Percentiles rank a stretch among this genome's conserved stretches.
phyloP scores from a whole-genome alignment of 2,113 vertebrate genomes.

The Pycnonotus jocosus region DNA sequence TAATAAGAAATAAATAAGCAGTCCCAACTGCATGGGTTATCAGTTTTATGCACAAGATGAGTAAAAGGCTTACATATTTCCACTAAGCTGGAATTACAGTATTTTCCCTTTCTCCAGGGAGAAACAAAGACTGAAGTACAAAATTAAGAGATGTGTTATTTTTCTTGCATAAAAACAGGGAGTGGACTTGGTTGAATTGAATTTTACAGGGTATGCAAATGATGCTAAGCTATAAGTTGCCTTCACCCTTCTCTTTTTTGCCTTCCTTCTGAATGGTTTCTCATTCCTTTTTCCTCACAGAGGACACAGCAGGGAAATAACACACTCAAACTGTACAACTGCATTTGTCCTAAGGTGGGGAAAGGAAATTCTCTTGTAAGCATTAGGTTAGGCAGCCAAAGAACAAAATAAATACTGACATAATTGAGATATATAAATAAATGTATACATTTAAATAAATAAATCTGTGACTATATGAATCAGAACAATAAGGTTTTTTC shows the following conservation, averaged over 20 bases:
- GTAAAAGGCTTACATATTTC: conserved; percentile 59
- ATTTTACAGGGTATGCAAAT: background rate
- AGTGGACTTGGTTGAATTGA: background rate
- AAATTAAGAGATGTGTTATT: conserved; percentile 62
- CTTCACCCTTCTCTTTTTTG: background rate
- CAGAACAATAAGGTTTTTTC: conserved; percentile 35
- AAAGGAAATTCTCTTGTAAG: background rate
- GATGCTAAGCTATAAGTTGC: background rate
- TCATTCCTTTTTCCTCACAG: background rate
- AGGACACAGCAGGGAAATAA: background rate
- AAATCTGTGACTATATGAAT: background rate
- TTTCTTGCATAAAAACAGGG: conserved; percentile 30
- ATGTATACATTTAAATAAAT: background rate
- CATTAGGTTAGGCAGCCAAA: background rate
- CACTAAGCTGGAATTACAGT: conserved; percentile 70
- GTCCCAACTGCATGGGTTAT: conserved; percentile 60
- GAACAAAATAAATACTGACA: background rate
- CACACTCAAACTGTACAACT: background rate
- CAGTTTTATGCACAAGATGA: conserved; percentile 63
- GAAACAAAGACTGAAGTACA: conserved; percentile 30
- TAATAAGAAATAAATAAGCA: conserved; percentile 74
- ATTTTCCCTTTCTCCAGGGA: conserved; percentile 11
- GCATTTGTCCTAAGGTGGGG: background rate
- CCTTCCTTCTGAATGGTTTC: background rate
- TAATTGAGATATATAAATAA: background rate